Conservation (phyloP, 2,888 invertebrate genomes). For the Pseudococcus viburni region DNA sequence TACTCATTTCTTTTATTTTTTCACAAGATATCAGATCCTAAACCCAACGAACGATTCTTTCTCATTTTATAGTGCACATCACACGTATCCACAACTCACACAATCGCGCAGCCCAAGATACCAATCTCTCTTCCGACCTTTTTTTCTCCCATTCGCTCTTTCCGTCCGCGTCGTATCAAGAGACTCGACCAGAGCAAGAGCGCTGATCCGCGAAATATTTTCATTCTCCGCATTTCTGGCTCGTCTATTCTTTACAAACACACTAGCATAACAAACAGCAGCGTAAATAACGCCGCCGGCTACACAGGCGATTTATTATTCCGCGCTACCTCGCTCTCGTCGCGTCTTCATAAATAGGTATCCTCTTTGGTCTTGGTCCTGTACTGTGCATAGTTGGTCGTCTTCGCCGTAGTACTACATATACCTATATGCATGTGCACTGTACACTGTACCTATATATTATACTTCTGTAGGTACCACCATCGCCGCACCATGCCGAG, state of each 20-base stretch:
- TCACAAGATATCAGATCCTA: neutral
- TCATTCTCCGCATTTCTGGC: slow-evolving; percentile 39
- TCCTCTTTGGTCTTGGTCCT: neutral
- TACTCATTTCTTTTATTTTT: no score
- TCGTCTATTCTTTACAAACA: slow-evolving; percentile 22
- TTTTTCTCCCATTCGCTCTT: neutral
- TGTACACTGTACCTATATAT: neutral
- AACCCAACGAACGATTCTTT: neutral
- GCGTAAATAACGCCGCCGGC: slow-evolving; percentile 32
- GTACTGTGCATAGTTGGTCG: neutral
- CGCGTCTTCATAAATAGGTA: slow-evolving; percentile 12
- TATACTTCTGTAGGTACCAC: neutral
- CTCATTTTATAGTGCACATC: neutral
- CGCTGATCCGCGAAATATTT: slow-evolving; percentile 47
- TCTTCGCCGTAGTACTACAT: neutral
- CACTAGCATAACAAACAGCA: slow-evolving; percentile 25
- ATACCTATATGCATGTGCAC: neutral
- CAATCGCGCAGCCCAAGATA: neutral
- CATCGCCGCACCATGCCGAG: neutral
- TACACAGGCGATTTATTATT: slow-evolving; percentile 36
- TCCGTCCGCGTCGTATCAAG: neutral
- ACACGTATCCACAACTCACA: neutral
- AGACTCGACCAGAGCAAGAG: neutral
- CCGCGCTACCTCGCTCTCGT: slow-evolving; percentile 32
- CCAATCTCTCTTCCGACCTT: slow-evolving; percentile 21